phyloP scores from a whole-genome alignment of 2,113 vertebrate genomes.

The Paratilapia polleni region DNA sequence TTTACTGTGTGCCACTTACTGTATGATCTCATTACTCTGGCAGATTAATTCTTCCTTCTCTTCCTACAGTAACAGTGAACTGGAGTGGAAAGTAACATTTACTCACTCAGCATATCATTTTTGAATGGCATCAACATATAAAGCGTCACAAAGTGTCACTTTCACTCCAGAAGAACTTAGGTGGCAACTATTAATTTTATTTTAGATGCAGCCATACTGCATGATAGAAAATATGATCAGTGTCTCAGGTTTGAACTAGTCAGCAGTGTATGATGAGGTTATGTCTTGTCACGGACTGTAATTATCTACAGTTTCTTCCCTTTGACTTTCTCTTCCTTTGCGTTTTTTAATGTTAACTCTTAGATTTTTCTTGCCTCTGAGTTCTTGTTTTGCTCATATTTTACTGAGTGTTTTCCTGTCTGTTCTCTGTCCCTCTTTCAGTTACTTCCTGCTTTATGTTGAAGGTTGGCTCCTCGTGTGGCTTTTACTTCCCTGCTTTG shows the following conservation, averaged over 20 bases:
- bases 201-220: background rate
- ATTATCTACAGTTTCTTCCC: background rate
- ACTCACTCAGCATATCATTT: background rate
- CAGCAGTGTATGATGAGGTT: background rate
- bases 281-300: background rate
- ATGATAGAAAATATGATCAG: background rate
- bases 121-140: background rate
- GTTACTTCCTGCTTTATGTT: background rate
- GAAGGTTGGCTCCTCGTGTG: background rate
- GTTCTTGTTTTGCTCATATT: too few species aligned
- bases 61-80: too few species aligned
- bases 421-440: too few species aligned
- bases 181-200: background rate
- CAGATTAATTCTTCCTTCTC: background rate
- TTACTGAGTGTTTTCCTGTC: background rate
- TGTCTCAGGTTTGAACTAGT: background rate
- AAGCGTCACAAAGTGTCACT: background rate
- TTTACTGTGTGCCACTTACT: constrained; percentile 16
- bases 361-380: too few species aligned
- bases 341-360: too few species aligned
- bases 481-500: background rate
- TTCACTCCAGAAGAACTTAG: background rate
- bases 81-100: background rate
- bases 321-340: background rate
- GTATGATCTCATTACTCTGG: constrained; percentile 25